These are phyloP conservation scores for Eumerus sabulonum DNA, from an alignment of 2,888 invertebrate genomes.

Conservation along the genomic window DNA sequence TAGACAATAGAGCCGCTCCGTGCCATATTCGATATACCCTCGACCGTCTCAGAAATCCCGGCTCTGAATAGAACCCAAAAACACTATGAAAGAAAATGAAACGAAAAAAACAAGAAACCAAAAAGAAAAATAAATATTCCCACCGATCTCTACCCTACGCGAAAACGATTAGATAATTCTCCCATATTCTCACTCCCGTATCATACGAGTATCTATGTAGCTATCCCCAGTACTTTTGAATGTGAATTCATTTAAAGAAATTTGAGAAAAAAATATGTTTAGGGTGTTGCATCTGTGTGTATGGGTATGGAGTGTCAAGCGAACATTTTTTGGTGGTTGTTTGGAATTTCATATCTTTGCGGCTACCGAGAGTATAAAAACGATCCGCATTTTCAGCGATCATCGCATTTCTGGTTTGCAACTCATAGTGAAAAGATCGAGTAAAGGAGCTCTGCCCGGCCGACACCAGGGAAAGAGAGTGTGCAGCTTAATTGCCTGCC, in stretches of 20 bases:
- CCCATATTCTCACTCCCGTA: too few species aligned
- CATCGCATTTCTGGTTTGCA: conserved; percentile 68
- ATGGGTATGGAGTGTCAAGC: background rate
- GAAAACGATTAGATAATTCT: conserved; percentile 57
- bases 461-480: background rate
- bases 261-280: conserved; percentile 23
- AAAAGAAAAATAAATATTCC: conserved; percentile 35
- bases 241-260: conserved; percentile 55
- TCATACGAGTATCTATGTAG: conserved; percentile 28
- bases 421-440: conserved; percentile 57
- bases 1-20: conserved; percentile 45
- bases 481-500: conserved; percentile 36
- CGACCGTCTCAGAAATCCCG: too few species aligned
- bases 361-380: conserved; percentile 51
- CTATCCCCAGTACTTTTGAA: conserved; percentile 22
- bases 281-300: conserved; percentile 46
- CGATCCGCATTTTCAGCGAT: conserved; percentile 51
- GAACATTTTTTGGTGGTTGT: conserved; percentile 58
- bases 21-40: background rate
- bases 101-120: conserved; percentile 15
- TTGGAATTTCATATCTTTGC: conserved; percentile 23
- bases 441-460: too few species aligned
- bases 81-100: conserved; percentile 3
- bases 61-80: too few species aligned
- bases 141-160: conserved; percentile 59